phyloP scores from a whole-genome alignment of 2,113 vertebrate species.

The Cygnus buccinator region DNA sequence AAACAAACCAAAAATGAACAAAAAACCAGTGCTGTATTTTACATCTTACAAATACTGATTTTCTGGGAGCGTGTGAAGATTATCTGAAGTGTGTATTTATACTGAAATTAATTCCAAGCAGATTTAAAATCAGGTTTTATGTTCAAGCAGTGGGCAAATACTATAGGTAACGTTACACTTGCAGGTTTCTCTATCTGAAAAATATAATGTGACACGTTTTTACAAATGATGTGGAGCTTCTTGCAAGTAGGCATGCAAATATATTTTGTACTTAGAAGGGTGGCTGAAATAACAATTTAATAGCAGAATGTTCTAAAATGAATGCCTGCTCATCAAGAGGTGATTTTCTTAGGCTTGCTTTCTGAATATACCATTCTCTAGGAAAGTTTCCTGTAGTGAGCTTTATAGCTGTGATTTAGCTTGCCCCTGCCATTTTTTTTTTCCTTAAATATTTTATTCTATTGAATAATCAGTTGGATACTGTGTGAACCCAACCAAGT shows the following conservation, averaged over 20 bases:
- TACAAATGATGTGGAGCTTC: not conserved
- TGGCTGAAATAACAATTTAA: not conserved
- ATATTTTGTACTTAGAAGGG: not conserved
- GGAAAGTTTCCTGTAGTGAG: not conserved
- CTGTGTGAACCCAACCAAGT: not conserved
- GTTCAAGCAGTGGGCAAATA: not conserved
- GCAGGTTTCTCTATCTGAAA: not conserved
- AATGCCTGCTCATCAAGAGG: not conserved
- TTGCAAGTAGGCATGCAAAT: not conserved
- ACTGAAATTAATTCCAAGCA: not conserved
- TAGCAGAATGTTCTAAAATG: not conserved
- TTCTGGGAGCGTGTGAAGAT: not conserved
- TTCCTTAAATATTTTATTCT: not conserved
- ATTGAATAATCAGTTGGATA: not conserved
- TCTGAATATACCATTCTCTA: not conserved
- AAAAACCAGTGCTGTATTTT: not conserved
- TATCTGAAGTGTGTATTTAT: not conserved
- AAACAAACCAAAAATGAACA: not conserved
- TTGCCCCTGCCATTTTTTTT: not conserved
- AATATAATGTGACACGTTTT: not conserved
- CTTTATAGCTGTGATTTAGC: not conserved
- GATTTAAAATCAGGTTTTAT: not conserved
- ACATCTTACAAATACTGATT: not conserved
- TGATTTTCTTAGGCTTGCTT: not conserved
- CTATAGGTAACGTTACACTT: not conserved